Base-by-base conservation (phyloP, 1,140 invertebrate species). In the Bombus confusus region DNA sequence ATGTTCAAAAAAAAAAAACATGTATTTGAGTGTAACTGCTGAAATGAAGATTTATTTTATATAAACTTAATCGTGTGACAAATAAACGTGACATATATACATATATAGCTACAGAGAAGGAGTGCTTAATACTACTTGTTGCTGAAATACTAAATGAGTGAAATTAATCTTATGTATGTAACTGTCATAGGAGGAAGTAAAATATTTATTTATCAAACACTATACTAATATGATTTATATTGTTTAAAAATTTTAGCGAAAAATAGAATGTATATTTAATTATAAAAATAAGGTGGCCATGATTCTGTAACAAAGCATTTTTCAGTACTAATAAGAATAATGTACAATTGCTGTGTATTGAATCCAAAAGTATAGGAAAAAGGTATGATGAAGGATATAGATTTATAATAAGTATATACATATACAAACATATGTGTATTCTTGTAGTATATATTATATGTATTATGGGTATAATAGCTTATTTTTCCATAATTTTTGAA, bases 1-100 rank as follows among this genome's bases (percentile, higher is more conserved):
- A 86, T 91, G 85, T 87, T 83, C 68, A 82, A 71, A 85, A 71
- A 87, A 87, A 66, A 75, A 87, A 72, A 87, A 87, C 62, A 72
- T 91, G 83, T 85, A 91, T 43, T 80, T 88, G 82, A 57, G 76
- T 86, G 71, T 87, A 90, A 86, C 47, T 85, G 74, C 73, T 90
- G 64, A 72, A 86, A 87, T 59, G 78, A 85, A 91, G 64, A 89
- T 88, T 91, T 91, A 91, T 91, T 91, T 91, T 91, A 90, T 91
- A 91, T 91, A 90, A 85, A 86, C 80, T 90, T 80, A 88, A 88
- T 79, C 81, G 69, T 88, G 76, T 88, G 88, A 91, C 86, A 91
- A 91, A 91, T 91, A 90, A 90, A 88, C 81, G 72, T 89, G 76
- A 87, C 84, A 73, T 90, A n/a, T 28, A 62, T 80, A 75, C 86